Conservation (phyloP, 2,888 invertebrate species). For the Drosophila colorata region DNA sequence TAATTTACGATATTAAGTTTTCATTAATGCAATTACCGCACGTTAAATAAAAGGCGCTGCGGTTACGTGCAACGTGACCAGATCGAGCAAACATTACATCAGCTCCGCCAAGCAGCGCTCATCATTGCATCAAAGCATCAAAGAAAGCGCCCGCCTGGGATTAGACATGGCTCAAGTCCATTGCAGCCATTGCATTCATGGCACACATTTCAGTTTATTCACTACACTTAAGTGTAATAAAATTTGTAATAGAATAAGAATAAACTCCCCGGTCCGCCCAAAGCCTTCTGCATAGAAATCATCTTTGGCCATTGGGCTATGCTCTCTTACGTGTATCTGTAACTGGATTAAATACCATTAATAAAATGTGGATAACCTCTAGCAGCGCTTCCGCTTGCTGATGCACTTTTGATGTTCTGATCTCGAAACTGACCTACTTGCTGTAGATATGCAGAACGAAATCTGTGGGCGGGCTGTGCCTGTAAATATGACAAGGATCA, state of each 20-base stretch:
- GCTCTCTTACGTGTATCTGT: conserved; percentile 18
- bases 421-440: conserved; percentile 44
- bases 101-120: conserved; percentile 53
- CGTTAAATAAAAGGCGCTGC: conserved; percentile 79
- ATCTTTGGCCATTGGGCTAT: conserved; percentile 56
- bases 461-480: conserved; percentile 50
- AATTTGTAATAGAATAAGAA: conserved; percentile 71
- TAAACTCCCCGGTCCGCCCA: conserved; percentile 21
- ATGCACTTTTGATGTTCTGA: conserved; percentile 51
- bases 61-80: conserved; percentile 77
- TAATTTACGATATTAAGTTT: conserved; percentile 77
- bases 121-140: conserved; percentile 54
- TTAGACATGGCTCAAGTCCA: conserved; percentile 62
- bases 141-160: conserved; percentile 66
- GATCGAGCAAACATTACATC: conserved; percentile 77
- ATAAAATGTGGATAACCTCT: conserved; percentile 48
- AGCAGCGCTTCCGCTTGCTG: conserved; percentile 58
- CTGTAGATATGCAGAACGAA: conserved; percentile 16
- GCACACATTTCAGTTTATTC: conserved; percentile 69
- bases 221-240: conserved; percentile 73
- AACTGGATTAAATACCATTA: conserved; percentile 62
- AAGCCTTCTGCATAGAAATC: conserved; percentile 55
- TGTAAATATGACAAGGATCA: conserved; percentile 52
- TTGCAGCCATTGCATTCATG: conserved; percentile 49
- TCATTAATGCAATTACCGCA: conserved; percentile 77